Conservation (phyloP, 2,888 invertebrate genomes). For the Lasioglossum pauxillum region DNA sequence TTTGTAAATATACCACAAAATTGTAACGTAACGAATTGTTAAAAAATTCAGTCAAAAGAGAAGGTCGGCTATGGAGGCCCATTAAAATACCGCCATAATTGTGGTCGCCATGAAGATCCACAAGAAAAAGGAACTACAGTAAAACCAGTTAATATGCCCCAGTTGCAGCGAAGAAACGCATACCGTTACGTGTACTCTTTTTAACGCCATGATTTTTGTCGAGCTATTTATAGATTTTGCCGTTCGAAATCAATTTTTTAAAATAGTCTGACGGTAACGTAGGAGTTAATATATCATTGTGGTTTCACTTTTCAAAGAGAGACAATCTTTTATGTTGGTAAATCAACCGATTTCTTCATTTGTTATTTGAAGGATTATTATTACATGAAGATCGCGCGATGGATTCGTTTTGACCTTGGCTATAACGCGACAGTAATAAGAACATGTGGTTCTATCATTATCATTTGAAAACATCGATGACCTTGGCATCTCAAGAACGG, state of each 20-base stretch:
- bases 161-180: slow-evolving; percentile 45
- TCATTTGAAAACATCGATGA: neutral
- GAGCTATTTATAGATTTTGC: slow-evolving; percentile 14
- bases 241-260: neutral
- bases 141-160: slow-evolving; percentile 58
- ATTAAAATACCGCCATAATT: slow-evolving; percentile 41
- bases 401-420: neutral
- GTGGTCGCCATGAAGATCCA: slow-evolving; percentile 29
- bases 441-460: neutral
- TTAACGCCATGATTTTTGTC: slow-evolving; percentile 20
- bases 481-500: neutral
- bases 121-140: slow-evolving; percentile 40
- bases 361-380: neutral
- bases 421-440: neutral
- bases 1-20: neutral
- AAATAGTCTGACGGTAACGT: no score
- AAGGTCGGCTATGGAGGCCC: neutral
- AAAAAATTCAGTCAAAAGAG: neutral
- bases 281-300: neutral
- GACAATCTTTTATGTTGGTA: neutral
- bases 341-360: neutral
- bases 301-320: neutral
- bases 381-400: neutral
- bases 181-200: slow-evolving; percentile 37
- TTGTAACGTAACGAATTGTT: neutral